phyloP scores from a whole-genome alignment of 2,888 invertebrate genomes.

The Hydriomena furcata region DNA sequence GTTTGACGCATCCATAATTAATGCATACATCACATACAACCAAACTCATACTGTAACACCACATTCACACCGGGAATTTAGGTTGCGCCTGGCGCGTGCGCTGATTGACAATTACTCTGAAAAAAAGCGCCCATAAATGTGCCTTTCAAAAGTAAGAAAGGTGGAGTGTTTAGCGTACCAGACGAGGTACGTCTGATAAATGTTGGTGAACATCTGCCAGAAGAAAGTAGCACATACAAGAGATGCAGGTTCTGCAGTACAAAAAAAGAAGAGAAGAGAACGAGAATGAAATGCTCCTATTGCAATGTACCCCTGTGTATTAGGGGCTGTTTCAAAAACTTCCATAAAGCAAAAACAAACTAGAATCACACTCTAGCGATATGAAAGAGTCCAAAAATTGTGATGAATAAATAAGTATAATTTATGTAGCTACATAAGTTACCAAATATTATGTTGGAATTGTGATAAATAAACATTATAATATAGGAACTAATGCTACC shows the following conservation, averaged over 20 bases:
- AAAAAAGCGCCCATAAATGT: slow-evolving; percentile 2
- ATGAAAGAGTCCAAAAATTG: slow-evolving; percentile 6
- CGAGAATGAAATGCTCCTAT: slow-evolving; percentile 32
- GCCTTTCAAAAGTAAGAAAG: slow-evolving; percentile 30
- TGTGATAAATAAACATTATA: too few species aligned
- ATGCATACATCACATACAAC: slow-evolving; percentile 38
- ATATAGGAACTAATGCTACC: neutral
- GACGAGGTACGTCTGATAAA: slow-evolving; percentile 43
- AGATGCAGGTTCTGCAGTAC: slow-evolving; percentile 26
- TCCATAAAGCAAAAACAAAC: slow-evolving; percentile 8
- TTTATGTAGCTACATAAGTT: neutral
- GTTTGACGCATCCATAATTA: slow-evolving; percentile 36
- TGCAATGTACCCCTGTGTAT: slow-evolving; percentile 19
- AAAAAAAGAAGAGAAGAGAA: slow-evolving; percentile 28
- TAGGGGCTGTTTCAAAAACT: slow-evolving; percentile 15
- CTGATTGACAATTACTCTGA: slow-evolving; percentile 2
- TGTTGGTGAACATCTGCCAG: slow-evolving; percentile 42
- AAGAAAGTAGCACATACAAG: slow-evolving; percentile 41
- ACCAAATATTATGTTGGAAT: too few species aligned
- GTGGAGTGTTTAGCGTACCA: slow-evolving; percentile 40
- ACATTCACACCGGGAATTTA: slow-evolving; percentile 2
- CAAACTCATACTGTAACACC: slow-evolving; percentile 20
- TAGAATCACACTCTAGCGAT: slow-evolving; percentile 3
- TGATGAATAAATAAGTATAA: slow-evolving; percentile 1
- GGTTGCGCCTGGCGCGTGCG: slow-evolving; percentile 8